These are phyloP conservation scores for Chrysoperla carnea DNA, from an alignment of 1,140 invertebrate genomes.

Conservation along the genomic window DNA sequence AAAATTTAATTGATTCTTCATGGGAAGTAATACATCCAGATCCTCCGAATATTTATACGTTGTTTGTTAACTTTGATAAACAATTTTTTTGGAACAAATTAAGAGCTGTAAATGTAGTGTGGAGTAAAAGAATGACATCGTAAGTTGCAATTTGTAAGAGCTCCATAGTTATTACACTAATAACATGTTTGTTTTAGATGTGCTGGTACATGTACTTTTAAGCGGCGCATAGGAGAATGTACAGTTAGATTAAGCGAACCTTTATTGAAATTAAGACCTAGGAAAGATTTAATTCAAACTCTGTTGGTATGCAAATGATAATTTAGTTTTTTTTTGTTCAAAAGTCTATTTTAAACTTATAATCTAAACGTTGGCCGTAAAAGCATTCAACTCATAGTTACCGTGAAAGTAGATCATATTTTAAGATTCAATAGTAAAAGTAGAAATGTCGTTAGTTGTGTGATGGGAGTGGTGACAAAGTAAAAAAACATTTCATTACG, in stretches of 20 bases:
- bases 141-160: slow-evolving; percentile 43
- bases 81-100: slow-evolving; percentile 72
- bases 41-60: slow-evolving; percentile 70
- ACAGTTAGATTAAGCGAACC: slow-evolving; percentile 76
- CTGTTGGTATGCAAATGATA: slow-evolving; percentile 42
- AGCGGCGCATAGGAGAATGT: slow-evolving; percentile 56
- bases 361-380: too few species aligned
- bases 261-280: slow-evolving; percentile 72
- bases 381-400: too few species aligned
- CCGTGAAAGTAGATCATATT: too few species aligned
- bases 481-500: too few species aligned
- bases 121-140: slow-evolving; percentile 90
- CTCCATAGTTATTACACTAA: slow-evolving; percentile 4
- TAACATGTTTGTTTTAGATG: slow-evolving; percentile 12
- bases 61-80: slow-evolving; percentile 77
- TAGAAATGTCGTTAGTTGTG: too few species aligned
- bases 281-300: slow-evolving; percentile 89
- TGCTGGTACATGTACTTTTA: slow-evolving; percentile 70
- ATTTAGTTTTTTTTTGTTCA: too few species aligned
- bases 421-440: too few species aligned
- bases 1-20: slow-evolving; percentile 35
- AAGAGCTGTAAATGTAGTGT: slow-evolving; percentile 62
- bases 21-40: slow-evolving; percentile 85
- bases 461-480: too few species aligned
- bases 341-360: too few species aligned